A percentile compares a stretch with the other conserved stretches of the same genome.
These are phyloP conservation scores for Apomyelois bistriatella DNA, from an alignment of 2,888 invertebrate species.

Conservation along the genomic window DNA sequence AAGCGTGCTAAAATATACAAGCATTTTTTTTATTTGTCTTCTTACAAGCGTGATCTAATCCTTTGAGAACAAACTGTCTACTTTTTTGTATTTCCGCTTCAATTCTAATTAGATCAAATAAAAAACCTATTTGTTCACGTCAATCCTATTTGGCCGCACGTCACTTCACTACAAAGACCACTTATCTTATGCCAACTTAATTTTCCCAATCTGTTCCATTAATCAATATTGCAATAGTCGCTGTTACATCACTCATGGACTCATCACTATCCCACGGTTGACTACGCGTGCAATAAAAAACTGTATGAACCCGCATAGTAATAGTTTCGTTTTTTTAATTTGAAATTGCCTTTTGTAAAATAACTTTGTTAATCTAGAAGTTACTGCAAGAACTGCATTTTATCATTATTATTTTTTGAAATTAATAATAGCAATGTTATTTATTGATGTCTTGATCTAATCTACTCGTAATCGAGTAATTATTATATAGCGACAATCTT, in stretches of 20 bases:
- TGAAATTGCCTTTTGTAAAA: neutral
- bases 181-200: constrained; percentile 55
- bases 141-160: constrained; percentile 41
- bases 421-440: no score
- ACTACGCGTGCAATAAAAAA: constrained; percentile 45
- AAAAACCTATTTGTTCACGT: constrained; percentile 45
- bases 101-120: constrained; percentile 45
- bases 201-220: constrained; percentile 66
- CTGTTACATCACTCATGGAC: constrained; percentile 45
- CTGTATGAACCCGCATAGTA: constrained; percentile 24
- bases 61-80: constrained; percentile 17
- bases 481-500: no score
- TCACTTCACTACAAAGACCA: constrained; percentile 46
- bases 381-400: no score
- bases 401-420: no score
- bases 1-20: neutral
- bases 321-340: constrained; percentile 3
- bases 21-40: neutral
- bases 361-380: no score
- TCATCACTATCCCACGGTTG: constrained; percentile 56
- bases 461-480: no score
- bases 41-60: neutral
- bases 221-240: constrained; percentile 51
- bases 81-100: constrained; percentile 36
- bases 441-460: no score